These are phyloP conservation scores for Caenorhabditis macrosperma DNA, from an alignment of 2,888 invertebrate genomes.

Conservation along the genomic window DNA sequence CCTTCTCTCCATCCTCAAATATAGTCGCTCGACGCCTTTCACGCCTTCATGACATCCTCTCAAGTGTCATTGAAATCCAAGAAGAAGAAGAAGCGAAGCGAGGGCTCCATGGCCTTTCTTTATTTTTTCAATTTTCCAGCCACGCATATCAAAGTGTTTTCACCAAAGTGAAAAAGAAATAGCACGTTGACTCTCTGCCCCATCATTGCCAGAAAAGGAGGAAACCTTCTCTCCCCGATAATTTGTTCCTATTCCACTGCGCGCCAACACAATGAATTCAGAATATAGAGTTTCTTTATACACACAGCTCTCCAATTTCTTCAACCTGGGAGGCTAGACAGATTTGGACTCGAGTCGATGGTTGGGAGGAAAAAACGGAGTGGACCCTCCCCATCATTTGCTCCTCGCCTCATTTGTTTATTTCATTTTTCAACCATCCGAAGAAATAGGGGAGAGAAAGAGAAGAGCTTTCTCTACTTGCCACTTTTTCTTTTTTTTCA, in stretches of 20 bases:
- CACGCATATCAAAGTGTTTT: constrained; percentile 40
- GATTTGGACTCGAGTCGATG: constrained; percentile 38
- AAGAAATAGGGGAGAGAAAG: no score
- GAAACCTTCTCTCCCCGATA: constrained; percentile 3
- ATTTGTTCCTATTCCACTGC: constrained; percentile 29
- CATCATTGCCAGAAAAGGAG: no score
- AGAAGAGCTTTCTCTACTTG: constrained; percentile 17
- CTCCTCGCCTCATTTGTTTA: constrained; percentile 54
- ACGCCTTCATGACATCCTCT: constrained; percentile 57
- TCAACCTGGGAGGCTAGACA: constrained; percentile 38
- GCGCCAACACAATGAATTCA: constrained; percentile 36
- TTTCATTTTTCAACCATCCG: constrained; percentile 35
- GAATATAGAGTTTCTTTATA: constrained; percentile 56
- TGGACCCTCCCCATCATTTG: constrained; percentile 29
- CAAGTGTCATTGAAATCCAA: constrained; percentile 61
- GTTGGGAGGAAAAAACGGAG: constrained; percentile 6
- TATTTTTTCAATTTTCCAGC: constrained; percentile 31
- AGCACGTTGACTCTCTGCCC: no score
- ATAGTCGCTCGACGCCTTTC: constrained; percentile 22
- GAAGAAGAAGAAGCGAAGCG: constrained; percentile 30
- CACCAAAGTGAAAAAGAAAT: no score
- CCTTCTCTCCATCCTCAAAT: constrained; percentile 12
- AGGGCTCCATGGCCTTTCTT: constrained; percentile 26
- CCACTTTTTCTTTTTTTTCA: constrained; percentile 2
- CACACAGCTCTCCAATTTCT: constrained; percentile 59